These are phyloP conservation scores for Athetis lepigone DNA, from an alignment of 2,888 invertebrate genomes.

Conservation along the genomic window DNA sequence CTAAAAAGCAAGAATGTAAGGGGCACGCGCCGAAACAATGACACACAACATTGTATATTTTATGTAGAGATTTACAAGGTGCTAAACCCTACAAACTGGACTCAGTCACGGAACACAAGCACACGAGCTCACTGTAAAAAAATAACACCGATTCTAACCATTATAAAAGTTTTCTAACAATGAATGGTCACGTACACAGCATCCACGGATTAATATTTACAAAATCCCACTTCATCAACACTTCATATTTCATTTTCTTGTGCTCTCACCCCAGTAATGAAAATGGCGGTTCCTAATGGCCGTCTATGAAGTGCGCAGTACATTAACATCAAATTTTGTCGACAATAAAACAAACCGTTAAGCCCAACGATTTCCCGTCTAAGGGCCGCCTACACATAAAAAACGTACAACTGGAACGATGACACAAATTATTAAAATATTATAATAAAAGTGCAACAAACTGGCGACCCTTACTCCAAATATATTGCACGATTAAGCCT, in stretches of 20 bases:
- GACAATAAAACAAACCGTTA: conserved; percentile 77
- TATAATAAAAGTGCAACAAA: conserved; percentile 79
- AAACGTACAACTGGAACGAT: conserved; percentile 66
- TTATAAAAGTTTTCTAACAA: conserved; percentile 42
- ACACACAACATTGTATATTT: conserved; percentile 86
- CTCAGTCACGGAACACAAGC: conserved; percentile 80
- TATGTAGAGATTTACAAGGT: conserved; percentile 85
- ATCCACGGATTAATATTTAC: conserved; percentile 32
- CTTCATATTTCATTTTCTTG: conserved; percentile 35
- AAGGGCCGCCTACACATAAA: conserved; percentile 63
- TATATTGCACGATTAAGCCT: conserved; percentile 81
- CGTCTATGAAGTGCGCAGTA: conserved; percentile 65
- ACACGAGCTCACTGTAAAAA: conserved; percentile 57
- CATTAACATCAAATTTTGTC: conserved; percentile 74
- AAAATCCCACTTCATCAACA: conserved; percentile 27
- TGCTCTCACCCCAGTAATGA: conserved; percentile 53
- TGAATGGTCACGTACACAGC: conserved; percentile 44
- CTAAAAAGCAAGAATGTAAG: conserved; percentile 72
- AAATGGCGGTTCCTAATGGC: conserved; percentile 56
- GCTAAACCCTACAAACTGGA: conserved; percentile 78
- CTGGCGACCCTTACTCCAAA: conserved; percentile 71
- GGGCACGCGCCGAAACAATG: conserved; percentile 70
- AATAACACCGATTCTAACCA: conserved; percentile 50
- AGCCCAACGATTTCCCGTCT: conserved; percentile 64
- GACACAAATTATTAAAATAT: conserved; percentile 67